Evolutionary conservation across 2,113 vertebrate species (phyloP).

Genomic region (Forbesichthys agassizii): DNA sequence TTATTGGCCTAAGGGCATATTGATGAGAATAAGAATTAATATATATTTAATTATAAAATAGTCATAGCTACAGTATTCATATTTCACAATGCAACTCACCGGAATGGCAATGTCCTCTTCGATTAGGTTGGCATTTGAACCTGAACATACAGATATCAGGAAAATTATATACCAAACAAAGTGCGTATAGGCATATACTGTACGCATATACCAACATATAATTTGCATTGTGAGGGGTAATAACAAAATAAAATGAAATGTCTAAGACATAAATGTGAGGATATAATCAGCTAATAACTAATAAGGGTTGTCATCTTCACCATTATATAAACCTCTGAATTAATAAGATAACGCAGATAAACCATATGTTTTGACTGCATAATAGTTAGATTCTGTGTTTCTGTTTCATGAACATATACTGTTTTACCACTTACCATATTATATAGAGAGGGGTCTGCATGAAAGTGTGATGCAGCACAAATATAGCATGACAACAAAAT

Average conservation of each 20-base stretch:
- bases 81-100: conserved; percentile 47
- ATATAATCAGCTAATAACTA: too few relatives aligned
- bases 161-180: not conserved
- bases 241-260: not conserved
- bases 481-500: not conserved
- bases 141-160: conserved; percentile 48
- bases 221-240: not conserved
- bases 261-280: too few relatives aligned
- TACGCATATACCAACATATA: too few relatives aligned
- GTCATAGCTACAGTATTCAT: not conserved
- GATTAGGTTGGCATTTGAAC: conserved; percentile 80
- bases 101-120: conserved; percentile 86
- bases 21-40: not conserved
- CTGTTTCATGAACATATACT: not conserved
- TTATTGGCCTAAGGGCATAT: not conserved
- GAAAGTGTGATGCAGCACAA: not conserved
- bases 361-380: not conserved
- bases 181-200: too few relatives aligned
- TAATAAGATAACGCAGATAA: not conserved
- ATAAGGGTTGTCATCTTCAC: conserved; percentile 16
- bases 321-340: conserved; percentile 68
- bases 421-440: conserved; percentile 53
- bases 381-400: not conserved
- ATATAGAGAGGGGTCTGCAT: conserved; percentile 54
- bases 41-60: too few relatives aligned